Percentiles rank a stretch among this genome's conserved stretches.
Conservation (phyloP, 2,888 invertebrate genomes). For the Apamea monoglypha region DNA sequence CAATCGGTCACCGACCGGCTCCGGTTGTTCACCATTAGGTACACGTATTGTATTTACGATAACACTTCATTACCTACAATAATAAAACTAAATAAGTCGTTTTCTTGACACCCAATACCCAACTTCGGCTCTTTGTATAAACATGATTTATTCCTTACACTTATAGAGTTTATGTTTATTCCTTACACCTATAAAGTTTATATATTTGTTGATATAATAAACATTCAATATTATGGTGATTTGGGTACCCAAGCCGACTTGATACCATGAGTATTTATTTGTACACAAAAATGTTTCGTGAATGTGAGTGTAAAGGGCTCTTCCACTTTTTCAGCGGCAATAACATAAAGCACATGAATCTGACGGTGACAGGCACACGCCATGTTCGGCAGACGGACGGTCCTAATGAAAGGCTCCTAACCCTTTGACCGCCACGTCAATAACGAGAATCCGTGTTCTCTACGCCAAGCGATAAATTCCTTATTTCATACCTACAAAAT, state of each 20-base stretch:
- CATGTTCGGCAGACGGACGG: constrained; percentile 1
- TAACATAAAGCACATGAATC: not conserved
- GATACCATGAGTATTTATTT: not conserved
- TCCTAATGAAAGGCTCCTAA: constrained; percentile 2
- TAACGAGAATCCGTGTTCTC: too few species aligned
- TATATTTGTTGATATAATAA: not conserved
- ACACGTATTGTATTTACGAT: not conserved
- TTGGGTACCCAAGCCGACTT: not conserved
- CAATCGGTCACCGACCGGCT: not conserved
- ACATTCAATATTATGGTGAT: not conserved
- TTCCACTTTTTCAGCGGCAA: not conserved
- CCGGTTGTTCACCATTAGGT: too few species aligned
- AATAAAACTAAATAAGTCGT: not conserved
- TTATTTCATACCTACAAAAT: too few species aligned
- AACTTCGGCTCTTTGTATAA: too few species aligned
- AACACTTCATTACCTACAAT: not conserved
- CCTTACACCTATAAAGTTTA: not conserved
- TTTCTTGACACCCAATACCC: not conserved
- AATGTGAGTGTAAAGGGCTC: not conserved
- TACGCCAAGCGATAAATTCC: too few species aligned
- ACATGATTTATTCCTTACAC: too few species aligned
- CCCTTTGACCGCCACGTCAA: too few species aligned
- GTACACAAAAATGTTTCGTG: not conserved
- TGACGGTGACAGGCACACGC: not conserved
- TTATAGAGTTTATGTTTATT: not conserved